These are phyloP conservation scores for Acanthornis magna DNA, from an alignment of 2,797 vertebrate genomes.

Conservation along the genomic window DNA sequence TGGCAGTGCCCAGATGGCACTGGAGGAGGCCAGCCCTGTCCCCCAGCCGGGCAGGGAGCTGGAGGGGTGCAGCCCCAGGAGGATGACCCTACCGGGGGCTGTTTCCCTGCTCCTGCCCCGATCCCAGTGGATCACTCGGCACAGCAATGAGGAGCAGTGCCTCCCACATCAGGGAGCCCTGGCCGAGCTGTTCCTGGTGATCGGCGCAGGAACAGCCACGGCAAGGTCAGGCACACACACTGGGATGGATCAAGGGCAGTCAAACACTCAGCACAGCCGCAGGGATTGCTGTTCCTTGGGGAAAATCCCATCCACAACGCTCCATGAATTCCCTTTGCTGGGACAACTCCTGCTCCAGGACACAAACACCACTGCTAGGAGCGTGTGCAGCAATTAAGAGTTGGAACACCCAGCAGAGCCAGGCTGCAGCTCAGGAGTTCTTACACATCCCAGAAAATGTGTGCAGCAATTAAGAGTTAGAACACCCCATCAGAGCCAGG, in stretches of 20 bases:
- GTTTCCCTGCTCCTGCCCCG: neutral
- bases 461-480: neutral
- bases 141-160: slow-evolving; percentile 22
- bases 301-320: neutral
- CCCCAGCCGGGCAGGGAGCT: neutral
- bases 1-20: neutral
- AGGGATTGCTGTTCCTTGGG: neutral
- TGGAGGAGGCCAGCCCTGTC: neutral
- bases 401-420: neutral
- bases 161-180: slow-evolving; percentile 21
- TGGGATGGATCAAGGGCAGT: neutral
- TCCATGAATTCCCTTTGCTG: neutral
- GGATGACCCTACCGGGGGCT: neutral
- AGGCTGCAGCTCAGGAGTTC: neutral
- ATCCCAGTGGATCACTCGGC: neutral
- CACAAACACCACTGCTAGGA: neutral
- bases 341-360: neutral
- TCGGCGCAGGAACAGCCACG: neutral
- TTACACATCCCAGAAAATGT: neutral
- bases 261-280: neutral
- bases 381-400: neutral
- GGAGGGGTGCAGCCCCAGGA: neutral
- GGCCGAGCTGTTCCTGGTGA: neutral
- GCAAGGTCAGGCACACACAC: neutral
- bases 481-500: neutral